Conservation (phyloP, 2,113 vertebrate genomes). For the Heterocephalus glaber region DNA sequence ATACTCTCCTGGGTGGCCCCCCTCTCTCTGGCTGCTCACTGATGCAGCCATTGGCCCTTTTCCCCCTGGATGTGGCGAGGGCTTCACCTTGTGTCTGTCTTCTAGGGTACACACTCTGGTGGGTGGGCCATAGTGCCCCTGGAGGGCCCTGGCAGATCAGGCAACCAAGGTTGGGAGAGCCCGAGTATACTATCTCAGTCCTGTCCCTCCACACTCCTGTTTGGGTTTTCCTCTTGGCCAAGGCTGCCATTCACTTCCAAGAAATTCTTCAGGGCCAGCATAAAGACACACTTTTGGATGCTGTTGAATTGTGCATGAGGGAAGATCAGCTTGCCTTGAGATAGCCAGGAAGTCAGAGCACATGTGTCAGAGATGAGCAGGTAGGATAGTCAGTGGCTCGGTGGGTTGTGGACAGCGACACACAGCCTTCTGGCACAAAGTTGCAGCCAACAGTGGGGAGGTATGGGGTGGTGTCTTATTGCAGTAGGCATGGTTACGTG, state of each 20-base stretch:
- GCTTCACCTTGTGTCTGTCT: fast-evolving
- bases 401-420: background rate
- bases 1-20: background rate
- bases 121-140: fast-evolving
- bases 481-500: fast-evolving
- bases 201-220: fast-evolving
- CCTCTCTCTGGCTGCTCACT: fast-evolving
- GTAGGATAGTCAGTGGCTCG: background rate
- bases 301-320: background rate
- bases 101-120: background rate
- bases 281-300: background rate
- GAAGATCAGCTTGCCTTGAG: background rate
- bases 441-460: background rate
- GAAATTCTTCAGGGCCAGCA: background rate
- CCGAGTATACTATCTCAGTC: too few species aligned
- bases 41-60: fast-evolving
- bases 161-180: background rate
- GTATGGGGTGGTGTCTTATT: background rate
- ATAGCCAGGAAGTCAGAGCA: background rate
- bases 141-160: background rate
- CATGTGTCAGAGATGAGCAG: background rate
- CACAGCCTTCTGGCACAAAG: background rate
- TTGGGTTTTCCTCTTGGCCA: background rate
- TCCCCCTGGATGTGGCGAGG: fast-evolving
- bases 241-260: background rate